Evolutionary conservation across 1,140 invertebrate species (phyloP), one percentile per base, ranked within the genome.

Genomic region (Camponotus pennsylvanicus): DNA sequence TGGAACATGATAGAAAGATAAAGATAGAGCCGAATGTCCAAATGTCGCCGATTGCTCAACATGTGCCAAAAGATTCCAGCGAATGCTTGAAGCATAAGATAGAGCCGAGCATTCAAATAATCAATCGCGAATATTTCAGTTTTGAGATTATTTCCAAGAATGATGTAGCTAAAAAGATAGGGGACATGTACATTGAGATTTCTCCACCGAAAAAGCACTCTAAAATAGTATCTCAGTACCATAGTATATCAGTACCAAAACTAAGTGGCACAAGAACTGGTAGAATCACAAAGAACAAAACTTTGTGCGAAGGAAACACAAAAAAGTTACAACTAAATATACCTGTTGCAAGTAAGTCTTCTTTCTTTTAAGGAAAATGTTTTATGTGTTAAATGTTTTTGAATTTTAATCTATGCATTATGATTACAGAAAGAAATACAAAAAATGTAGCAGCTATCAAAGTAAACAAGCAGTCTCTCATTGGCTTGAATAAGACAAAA

Each of bases 201-300:
- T 94, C 93, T 7, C 93, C 94, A 8, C 92, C 92, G 21, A 92
- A 69, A 21, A 86, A 76, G 78, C 37, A 63, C 18, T 40, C 78
- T 45, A 86, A 66, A 15, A 85, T 71, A 27, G 52, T 59, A 71
- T 59, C 63, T 27, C 27, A 27, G 27, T 27, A 27, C 27, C 27
- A 27, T 27, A 27, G 1, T 27, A 83, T 57, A 3, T 69, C 91
- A 34, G 5, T 77, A 42, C 18, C 75, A 88, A 90, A 85, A 42
- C 67, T 90, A 32, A 15, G 78, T 91, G 5, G 78, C 40, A 8
- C 70, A 1, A 93, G 86, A 73, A 77, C 21, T 13, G 83, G 84
- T 18, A 94, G 90, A 88, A 34, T 94, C 4, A 89, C 27, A 2
- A 94, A 94, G 76, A 92, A 93, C 42, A 91, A 93, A 78, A 34